Percentiles rank a stretch among this genome's conserved stretches.
These are phyloP conservation scores for Podiceps cristatus DNA, from an alignment of 2,113 vertebrate species.

Conservation along the genomic window DNA sequence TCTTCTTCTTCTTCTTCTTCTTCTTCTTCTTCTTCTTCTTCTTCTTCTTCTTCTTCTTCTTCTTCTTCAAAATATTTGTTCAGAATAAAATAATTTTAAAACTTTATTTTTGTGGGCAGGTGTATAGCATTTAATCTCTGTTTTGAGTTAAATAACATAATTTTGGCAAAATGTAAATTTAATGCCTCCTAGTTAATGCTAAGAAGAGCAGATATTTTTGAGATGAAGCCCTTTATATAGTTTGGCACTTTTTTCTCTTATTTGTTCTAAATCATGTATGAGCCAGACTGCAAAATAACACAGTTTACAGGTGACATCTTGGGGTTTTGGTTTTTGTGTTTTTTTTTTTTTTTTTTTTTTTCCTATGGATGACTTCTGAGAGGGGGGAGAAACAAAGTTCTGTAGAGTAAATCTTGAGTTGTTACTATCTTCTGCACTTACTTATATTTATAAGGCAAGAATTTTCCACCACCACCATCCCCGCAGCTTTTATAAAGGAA, in stretches of 20 bases:
- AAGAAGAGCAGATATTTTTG: background rate
- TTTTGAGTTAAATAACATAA: background rate
- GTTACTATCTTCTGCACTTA: background rate
- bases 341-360: background rate
- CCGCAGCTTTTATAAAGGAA: background rate
- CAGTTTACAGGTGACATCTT: background rate
- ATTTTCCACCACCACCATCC: background rate
- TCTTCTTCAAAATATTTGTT: background rate
- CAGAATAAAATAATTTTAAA: background rate
- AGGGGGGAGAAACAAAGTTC: background rate
- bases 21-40: too few relatives aligned
- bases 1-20: too few relatives aligned
- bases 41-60: too few relatives aligned
- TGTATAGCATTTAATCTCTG: background rate
- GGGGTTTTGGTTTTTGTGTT: background rate
- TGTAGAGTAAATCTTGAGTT: background rate
- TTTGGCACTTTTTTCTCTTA: background rate
- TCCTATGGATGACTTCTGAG: background rate
- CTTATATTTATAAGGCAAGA: background rate
- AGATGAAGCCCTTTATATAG: background rate
- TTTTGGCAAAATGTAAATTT: background rate
- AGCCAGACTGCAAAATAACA: background rate
- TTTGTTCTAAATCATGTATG: background rate
- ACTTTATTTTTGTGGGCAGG: background rate
- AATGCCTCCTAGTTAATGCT: background rate